These are phyloP conservation scores for Schizothorax lantsangensis DNA, from an alignment of 2,797 vertebrate species.

Conservation along the genomic window DNA sequence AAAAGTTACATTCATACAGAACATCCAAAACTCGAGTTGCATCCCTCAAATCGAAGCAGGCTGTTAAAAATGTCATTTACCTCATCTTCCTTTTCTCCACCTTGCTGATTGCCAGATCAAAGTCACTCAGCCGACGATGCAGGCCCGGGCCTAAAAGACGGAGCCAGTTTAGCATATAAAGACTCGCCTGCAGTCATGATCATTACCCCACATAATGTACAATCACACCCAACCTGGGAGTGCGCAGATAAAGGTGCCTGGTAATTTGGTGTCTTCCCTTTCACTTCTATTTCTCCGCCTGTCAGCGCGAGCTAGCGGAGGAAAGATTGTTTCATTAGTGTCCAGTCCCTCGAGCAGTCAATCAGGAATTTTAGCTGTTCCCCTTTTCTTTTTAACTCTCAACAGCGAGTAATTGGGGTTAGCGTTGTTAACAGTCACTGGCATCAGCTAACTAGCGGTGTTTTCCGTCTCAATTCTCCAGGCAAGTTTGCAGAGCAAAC, in stretches of 20 bases:
- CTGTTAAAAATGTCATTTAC: conserved; percentile 14
- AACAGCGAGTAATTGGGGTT: conserved; percentile 41
- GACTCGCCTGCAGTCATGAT: conserved; percentile 44
- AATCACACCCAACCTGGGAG: conserved; percentile 51
- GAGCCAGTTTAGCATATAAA: conserved; percentile 54
- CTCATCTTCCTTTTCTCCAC: conserved; percentile 15
- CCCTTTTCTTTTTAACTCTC: conserved; percentile 35
- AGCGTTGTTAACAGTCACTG: conserved; percentile 32
- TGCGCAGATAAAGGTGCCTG: conserved; percentile 45
- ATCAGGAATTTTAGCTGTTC: conserved; percentile 31
- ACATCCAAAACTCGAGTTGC: background rate
- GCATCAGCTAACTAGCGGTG: background rate
- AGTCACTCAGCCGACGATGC: background rate
- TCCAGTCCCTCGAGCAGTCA: conserved; percentile 50
- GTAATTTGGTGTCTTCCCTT: conserved; percentile 45
- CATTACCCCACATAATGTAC: conserved; percentile 46
- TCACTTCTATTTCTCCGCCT: conserved; percentile 44
- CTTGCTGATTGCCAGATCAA: conserved; percentile 29
- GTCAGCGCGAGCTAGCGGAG: conserved; percentile 37
- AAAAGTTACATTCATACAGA: background rate
- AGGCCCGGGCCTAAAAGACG: conserved; percentile 11
- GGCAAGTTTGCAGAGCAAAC: conserved; percentile 7
- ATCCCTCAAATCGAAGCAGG: background rate
- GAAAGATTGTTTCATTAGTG: conserved; percentile 58
- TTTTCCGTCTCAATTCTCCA: background rate